Evolutionary conservation across 2,113 vertebrate species (phyloP).

Genomic region (Ceuthmochares aereus): DNA sequence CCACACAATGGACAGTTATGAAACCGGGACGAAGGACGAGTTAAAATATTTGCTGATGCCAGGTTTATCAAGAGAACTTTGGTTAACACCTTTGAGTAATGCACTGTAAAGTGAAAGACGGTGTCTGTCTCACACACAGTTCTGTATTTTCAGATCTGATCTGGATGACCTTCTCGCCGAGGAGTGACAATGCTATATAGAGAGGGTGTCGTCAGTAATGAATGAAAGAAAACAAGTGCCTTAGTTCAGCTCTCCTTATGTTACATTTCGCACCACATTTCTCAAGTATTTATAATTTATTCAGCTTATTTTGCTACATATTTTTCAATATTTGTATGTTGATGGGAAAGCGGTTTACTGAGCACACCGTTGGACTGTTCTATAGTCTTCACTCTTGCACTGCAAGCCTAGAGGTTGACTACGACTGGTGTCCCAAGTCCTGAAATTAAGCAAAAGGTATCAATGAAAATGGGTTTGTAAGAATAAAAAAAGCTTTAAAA

Average conservation of each 20-base stretch:
- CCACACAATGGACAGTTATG: background rate
- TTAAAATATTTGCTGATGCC: background rate
- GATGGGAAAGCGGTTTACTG: background rate
- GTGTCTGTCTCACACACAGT: background rate
- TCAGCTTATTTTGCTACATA: background rate
- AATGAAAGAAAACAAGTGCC: conserved; percentile 25
- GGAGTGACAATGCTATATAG: accelerated
- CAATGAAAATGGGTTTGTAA: conserved; percentile 33
- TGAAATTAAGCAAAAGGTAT: background rate
- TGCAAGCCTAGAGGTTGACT: background rate
- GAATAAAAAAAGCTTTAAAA: conserved; percentile 49
- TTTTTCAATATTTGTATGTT: conserved; percentile 4
- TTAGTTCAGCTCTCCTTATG: background rate
- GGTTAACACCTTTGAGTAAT: background rate
- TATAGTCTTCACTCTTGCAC: background rate
- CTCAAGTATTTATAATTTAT: conserved; percentile 60
- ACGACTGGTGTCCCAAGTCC: background rate
- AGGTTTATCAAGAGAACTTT: background rate
- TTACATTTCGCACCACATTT: conserved; percentile 26
- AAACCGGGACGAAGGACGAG: background rate
- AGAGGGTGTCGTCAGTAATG: background rate
- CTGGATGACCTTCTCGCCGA: background rate
- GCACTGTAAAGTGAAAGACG: background rate
- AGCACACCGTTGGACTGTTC: background rate
- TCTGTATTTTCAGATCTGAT: background rate